Evolutionary conservation across 1,140 invertebrate genomes (phyloP).

Genomic region (Agraylea sexmaculata): DNA sequence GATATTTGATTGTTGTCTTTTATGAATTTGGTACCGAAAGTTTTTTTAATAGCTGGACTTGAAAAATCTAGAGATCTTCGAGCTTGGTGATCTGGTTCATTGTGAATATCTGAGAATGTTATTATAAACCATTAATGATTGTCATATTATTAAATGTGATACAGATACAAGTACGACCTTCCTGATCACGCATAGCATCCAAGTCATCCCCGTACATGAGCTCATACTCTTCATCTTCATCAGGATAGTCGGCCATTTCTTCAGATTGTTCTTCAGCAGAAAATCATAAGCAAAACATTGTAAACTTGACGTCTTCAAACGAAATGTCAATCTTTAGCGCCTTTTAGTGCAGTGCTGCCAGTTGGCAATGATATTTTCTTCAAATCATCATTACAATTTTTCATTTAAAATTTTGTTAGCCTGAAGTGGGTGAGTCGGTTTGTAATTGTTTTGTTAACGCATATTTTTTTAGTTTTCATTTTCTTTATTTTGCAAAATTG

Average conservation of each 20-base stretch:
- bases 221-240: slow-evolving; percentile 67
- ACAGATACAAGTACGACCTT: slow-evolving; percentile 33
- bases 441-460: no score
- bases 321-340: no score
- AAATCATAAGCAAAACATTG: no score
- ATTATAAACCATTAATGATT: slow-evolving; percentile 17
- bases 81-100: slow-evolving; percentile 25
- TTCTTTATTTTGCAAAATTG: no score
- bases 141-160: slow-evolving; percentile 4
- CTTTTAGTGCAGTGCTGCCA: no score
- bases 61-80: slow-evolving; percentile 37
- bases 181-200: slow-evolving; percentile 51
- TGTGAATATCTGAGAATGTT: slow-evolving; percentile 25
- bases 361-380: no score
- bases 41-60: slow-evolving; percentile 24
- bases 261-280: no score
- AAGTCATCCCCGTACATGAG: slow-evolving; percentile 58
- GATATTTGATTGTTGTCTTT: slow-evolving; percentile 10
- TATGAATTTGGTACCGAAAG: slow-evolving; percentile 9
- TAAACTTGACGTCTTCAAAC: no score
- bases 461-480: no score
- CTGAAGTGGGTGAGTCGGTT: no score
- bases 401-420: no score
- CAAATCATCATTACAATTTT: no score
- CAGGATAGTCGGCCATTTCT: slow-evolving; percentile 55